phyloP scores from a whole-genome alignment of 2,888 invertebrate genomes.

The Oasisia sp. region DNA sequence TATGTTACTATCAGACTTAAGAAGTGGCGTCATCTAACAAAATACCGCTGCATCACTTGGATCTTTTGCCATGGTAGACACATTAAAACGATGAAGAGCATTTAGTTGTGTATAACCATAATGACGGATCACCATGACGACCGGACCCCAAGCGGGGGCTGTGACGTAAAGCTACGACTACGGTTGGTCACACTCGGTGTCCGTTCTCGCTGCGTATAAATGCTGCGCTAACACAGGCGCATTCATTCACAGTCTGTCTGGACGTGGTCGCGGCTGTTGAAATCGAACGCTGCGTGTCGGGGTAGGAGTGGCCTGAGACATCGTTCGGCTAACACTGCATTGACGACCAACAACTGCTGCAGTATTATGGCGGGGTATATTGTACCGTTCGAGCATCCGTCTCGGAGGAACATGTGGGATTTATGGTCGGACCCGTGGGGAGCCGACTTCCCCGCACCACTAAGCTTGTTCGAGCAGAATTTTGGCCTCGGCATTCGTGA shows the following conservation, averaged over 20 bases:
- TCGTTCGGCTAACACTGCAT: neutral
- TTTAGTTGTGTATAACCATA: too few species aligned
- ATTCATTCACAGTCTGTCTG: neutral
- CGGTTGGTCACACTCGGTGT: neutral
- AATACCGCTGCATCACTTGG: too few species aligned
- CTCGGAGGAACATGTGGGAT: neutral
- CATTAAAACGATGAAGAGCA: too few species aligned
- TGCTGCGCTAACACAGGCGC: neutral
- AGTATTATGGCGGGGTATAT: neutral
- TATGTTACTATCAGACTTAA: too few species aligned
- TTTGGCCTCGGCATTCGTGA: slow-evolving; percentile 18
- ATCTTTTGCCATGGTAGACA: too few species aligned
- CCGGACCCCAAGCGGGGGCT: too few species aligned
- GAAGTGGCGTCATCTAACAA: too few species aligned
- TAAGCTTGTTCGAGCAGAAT: slow-evolving; percentile 17
- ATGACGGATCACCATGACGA: too few species aligned
- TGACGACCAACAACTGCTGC: neutral
- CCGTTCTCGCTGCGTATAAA: neutral
- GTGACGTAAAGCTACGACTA: too few species aligned
- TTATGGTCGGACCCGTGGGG: neutral
- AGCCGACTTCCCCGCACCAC: neutral
- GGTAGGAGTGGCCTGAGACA: neutral
- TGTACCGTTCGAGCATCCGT: neutral
- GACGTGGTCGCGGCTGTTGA: neutral
- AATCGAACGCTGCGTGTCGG: neutral